Conservation (phyloP, 2,797 vertebrate species). For the Petrocephalus sullivani region DNA sequence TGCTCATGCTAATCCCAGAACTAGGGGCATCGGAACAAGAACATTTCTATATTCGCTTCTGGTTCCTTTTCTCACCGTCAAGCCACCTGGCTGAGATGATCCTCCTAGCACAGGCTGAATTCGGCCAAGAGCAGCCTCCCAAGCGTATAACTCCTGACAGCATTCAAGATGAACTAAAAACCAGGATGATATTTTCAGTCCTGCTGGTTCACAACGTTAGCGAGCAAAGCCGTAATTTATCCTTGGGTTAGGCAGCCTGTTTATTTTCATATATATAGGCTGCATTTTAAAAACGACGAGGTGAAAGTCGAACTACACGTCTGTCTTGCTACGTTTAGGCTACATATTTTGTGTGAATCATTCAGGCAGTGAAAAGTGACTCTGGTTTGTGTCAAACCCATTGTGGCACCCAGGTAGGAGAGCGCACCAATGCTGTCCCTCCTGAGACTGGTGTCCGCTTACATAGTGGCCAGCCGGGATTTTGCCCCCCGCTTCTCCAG, state of each 20-base stretch:
- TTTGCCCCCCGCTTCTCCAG: constrained; percentile 27
- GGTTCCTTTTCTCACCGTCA: constrained; percentile 35
- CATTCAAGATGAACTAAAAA: constrained; percentile 39
- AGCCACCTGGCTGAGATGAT: constrained; percentile 38
- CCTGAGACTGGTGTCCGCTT: constrained; percentile 48
- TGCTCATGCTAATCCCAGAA: constrained; percentile 35
- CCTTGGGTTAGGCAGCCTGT: background rate
- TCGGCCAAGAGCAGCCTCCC: constrained; percentile 51
- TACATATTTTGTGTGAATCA: constrained; percentile 26
- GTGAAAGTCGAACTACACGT: constrained; percentile 2
- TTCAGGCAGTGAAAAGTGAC: constrained; percentile 54
- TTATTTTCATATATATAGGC: constrained; percentile 16
- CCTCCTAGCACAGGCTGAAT: constrained; percentile 45
- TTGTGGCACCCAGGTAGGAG: background rate
- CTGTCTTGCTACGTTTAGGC: constrained; percentile 36
- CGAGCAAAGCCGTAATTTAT: constrained; percentile 16
- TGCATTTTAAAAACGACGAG: constrained; percentile 31
- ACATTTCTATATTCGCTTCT: constrained; percentile 36
- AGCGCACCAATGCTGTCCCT: background rate
- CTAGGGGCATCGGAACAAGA: constrained; percentile 36
- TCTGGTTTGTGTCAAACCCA: constrained; percentile 50
- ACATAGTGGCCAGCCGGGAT: constrained; percentile 37
- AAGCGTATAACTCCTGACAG: constrained; percentile 36
- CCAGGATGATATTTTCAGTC: constrained; percentile 41
- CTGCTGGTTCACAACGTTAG: background rate